Evolutionary conservation across 2,797 vertebrate genomes (phyloP), one percentile per base, ranked within the genome.

Genomic region (Phaenicophaeus curvirostris): DNA sequence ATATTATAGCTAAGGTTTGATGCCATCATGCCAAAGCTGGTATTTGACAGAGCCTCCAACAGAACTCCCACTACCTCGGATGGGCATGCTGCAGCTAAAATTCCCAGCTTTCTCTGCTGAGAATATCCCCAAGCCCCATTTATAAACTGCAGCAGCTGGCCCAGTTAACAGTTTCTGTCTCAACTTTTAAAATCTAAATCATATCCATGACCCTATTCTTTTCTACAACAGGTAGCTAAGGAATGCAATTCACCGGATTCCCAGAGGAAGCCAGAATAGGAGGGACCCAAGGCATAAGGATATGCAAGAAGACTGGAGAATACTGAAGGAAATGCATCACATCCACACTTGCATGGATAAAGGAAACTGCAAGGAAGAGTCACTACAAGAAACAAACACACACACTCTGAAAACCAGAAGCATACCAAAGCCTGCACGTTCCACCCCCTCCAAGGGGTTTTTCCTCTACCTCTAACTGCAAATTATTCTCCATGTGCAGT

Each of bases 31-130:
- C 76, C 79, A 89, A 87, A 85, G 72, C 54, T 93, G 63, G 66
- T 85, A 93, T 79, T 81, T 94, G 92, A 95, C 85, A 95, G 85
- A 91, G 73, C 62, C 87, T 95, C 54, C 85, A 88, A 72, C 62
- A 94, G 61, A 87, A 90, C 95, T 87, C 94, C 90, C 90, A 95
- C 94, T 39, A 31, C 62, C 90, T 84, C 20, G 55, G 89, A 85
- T 51, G 2, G 62, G 81, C 93, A 83, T 2, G 2, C 42, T 58
- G 66, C 79, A 87, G 75, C 66, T 84, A 53, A 83, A 95, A 92
- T 37, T 79, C 65, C 25, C 5, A 5, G 28, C 41, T 50, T 87
- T 39, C 53, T 69, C 74, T 81, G 79, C 93, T 53, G 24, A 94
- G 51, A 93, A 95, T 73, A 80, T 48, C 78, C 58, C 54, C 14